Evolutionary conservation across 2,888 invertebrate species (phyloP).

Genomic region (Drosophila anomelani): DNA sequence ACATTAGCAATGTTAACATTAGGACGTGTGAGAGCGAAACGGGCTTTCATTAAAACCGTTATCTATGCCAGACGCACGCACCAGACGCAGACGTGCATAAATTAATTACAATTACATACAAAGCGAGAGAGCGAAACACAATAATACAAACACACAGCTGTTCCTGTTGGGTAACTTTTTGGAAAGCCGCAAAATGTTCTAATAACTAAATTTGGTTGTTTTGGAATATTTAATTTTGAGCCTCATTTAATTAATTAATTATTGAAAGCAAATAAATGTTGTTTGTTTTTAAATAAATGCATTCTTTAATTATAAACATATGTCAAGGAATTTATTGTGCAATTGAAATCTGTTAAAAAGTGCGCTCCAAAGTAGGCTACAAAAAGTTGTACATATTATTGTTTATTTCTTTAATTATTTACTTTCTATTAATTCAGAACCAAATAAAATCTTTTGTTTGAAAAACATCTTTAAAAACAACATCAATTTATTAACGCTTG

Average conservation of each 20-base stretch:
- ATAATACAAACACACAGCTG: slow-evolving; percentile 7
- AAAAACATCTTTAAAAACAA: not conserved
- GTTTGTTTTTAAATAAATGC: no score
- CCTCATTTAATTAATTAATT: not conserved
- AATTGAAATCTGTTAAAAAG: not conserved
- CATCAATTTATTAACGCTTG: not conserved
- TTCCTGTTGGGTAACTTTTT: slow-evolving; percentile 18
- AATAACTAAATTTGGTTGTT: not conserved
- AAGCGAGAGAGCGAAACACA: not conserved
- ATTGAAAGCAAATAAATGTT: no score
- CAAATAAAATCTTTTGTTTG: not conserved
- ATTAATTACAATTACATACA: slow-evolving; percentile 48
- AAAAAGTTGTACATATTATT: not conserved
- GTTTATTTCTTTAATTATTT: not conserved
- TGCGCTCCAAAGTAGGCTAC: not conserved
- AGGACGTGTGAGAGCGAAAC: slow-evolving; percentile 44
- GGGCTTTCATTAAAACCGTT: slow-evolving; percentile 73
- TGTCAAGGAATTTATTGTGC: no score
- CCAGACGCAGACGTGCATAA: slow-evolving; percentile 53
- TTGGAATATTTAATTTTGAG: not conserved
- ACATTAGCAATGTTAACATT: slow-evolving; percentile 30
- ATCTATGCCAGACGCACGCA: slow-evolving; percentile 69
- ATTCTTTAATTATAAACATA: not conserved
- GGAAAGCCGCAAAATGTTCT: not conserved
- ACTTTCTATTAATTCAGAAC: no score